Conservation (phyloP, 1,140 invertebrate genomes). For the Eumeta japonica region DNA sequence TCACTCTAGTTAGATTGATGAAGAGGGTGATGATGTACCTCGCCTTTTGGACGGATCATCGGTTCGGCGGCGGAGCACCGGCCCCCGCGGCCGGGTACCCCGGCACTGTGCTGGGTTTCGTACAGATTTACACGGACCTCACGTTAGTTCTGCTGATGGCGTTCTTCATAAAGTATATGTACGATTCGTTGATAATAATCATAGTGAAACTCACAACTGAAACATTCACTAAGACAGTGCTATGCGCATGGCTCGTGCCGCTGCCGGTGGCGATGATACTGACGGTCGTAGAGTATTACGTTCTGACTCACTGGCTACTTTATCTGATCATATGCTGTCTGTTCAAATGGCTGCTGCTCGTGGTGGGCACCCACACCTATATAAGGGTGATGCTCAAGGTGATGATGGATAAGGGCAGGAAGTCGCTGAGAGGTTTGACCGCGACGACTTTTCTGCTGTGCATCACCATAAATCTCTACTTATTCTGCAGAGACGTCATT, state of each 20-base stretch:
- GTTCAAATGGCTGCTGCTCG: slow-evolving; percentile 37
- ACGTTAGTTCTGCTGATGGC: slow-evolving; percentile 37
- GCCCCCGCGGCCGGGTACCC: slow-evolving; percentile 6
- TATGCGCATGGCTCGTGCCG: slow-evolving; percentile 33
- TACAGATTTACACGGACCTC: slow-evolving; percentile 34
- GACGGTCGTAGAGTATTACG: slow-evolving; percentile 10
- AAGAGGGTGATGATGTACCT: slow-evolving; percentile 28
- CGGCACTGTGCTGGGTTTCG: slow-evolving; percentile 13
- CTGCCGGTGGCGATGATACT: slow-evolving; percentile 22
- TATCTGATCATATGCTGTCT: slow-evolving; percentile 28
- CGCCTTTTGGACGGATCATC: slow-evolving; percentile 21
- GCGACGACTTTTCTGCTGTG: slow-evolving; percentile 38
- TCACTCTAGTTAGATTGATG: slow-evolving; percentile 33
- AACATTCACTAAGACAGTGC: slow-evolving; percentile 26
- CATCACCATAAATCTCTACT: slow-evolving; percentile 38
- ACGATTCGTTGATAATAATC: slow-evolving; percentile 39
- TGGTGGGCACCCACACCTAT: slow-evolving; percentile 30
- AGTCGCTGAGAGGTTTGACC: slow-evolving; percentile 34
- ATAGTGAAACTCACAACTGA: slow-evolving; percentile 32
- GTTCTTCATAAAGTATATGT: slow-evolving; percentile 46
- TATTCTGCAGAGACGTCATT: slow-evolving; percentile 36
- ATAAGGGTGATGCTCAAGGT: slow-evolving; percentile 29
- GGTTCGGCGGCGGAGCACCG: too few relatives aligned
- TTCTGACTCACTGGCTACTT: slow-evolving; percentile 19
- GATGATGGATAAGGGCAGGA: slow-evolving; percentile 32